phyloP scores from a whole-genome alignment of 2,797 vertebrate species.

The Acanthurus tractus region DNA sequence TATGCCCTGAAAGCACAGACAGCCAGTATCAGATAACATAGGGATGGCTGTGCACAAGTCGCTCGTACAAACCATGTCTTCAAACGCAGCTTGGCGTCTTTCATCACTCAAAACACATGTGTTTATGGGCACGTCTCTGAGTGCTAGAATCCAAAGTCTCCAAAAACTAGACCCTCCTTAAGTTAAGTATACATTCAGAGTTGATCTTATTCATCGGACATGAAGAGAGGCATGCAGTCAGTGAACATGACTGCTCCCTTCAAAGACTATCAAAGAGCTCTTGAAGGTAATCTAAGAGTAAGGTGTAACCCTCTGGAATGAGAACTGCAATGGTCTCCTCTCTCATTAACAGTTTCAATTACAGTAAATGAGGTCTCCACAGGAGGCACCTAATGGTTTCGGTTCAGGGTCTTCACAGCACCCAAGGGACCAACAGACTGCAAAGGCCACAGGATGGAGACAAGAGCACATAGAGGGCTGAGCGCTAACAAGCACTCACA shows the following conservation, averaged over 20 bases:
- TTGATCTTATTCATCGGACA: constrained; percentile 60
- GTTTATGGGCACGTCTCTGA: constrained; percentile 74
- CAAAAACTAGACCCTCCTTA: constrained; percentile 63
- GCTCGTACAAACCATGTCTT: constrained; percentile 66
- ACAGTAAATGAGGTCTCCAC: constrained; percentile 58
- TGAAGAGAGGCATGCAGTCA: constrained; percentile 25
- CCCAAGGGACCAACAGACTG: constrained; percentile 67
- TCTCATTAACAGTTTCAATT: constrained; percentile 76
- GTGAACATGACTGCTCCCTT: constrained; percentile 25
- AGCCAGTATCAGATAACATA: constrained; percentile 78
- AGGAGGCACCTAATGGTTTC: constrained; percentile 58
- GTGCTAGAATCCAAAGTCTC: constrained; percentile 61
- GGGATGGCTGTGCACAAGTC: constrained; percentile 72
- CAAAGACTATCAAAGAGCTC: constrained; percentile 57
- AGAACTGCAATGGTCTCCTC: constrained; percentile 59
- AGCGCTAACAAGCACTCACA: constrained; percentile 79
- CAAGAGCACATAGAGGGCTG: constrained; percentile 33
- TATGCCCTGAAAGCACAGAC: constrained; percentile 79
- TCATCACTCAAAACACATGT: constrained; percentile 83
- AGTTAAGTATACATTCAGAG: constrained; percentile 74
- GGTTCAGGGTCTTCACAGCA: constrained; percentile 45
- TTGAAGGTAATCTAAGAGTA: constrained; percentile 56
- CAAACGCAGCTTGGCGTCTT: constrained; percentile 71
- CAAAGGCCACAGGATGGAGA: constrained; percentile 54
- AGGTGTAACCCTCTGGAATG: constrained; percentile 68